Evolutionary conservation across 37 sponge, comb jelly and placozoan genomes (phyloP).

Genomic region (Theonella swinhoei): DNA sequence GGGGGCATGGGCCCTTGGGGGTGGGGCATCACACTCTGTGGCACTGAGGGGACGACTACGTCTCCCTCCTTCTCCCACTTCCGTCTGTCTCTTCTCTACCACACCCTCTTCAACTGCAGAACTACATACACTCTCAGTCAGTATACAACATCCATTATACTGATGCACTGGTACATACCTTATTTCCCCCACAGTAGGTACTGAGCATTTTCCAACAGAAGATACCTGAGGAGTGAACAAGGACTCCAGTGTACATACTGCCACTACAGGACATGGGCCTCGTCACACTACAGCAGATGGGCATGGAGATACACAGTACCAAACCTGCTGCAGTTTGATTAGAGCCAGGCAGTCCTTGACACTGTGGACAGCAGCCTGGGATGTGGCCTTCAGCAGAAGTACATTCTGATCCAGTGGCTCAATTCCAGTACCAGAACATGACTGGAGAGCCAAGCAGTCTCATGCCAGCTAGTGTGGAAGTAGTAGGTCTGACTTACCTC

Average conservation of each 20-base stretch:
- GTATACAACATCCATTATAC: too few relatives aligned
- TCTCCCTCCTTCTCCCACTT: background rate
- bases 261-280: too few relatives aligned
- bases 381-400: slow-evolving; percentile 59
- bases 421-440: background rate
- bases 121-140: background rate
- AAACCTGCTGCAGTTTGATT: slow-evolving; percentile 35
- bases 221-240: too few relatives aligned
- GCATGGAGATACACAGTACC: background rate
- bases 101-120: too few relatives aligned
- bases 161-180: too few relatives aligned
- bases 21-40: too few relatives aligned
- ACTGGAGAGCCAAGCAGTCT: background rate
- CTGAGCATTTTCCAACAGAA: too few relatives aligned
- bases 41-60: too few relatives aligned
- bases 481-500: slow-evolving; percentile 31
- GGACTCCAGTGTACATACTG: too few relatives aligned
- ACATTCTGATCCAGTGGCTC: slow-evolving; percentile 37
- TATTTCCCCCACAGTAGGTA: too few relatives aligned
- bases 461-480: background rate
- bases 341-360: slow-evolving; percentile 70
- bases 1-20: too few relatives aligned
- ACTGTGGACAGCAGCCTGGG: slow-evolving; percentile 59
- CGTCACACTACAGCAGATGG: too few relatives aligned
- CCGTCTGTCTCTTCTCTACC: slow-evolving; percentile 4